Base-by-base conservation (phyloP, 2,888 invertebrate species). In the Phyllotreta cruciferae region DNA sequence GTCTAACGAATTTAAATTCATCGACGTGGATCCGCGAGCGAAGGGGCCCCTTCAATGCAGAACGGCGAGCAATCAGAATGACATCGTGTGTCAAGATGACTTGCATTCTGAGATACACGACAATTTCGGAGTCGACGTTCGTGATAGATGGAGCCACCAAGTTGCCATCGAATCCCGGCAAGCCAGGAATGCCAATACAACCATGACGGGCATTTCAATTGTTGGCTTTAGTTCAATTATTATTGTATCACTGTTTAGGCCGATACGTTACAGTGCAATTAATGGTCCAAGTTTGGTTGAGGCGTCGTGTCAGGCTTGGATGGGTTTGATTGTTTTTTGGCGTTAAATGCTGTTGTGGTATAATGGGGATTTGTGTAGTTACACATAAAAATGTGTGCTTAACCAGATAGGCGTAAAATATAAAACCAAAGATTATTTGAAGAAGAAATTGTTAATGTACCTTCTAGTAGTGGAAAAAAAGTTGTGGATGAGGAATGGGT, bases 201-300 rank as follows among this genome's bases (percentile, higher is more conserved):
- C 77, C 75, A 79, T 80, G 80, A 80, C 78, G 75, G 73, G 80
- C 80, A 75, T 78, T 79, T 80, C 80, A 78, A 80, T 80, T 80
- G 79, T 80, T 74, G 62, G 50, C n/a, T 52, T 52, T 56, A 63
- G 57, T 66, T 63, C 63, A 67, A 63, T 67, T 67, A 63, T 63
- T 63, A 58, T 61, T 52, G 52, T 61, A 57, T 62, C 64, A 62
- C 62, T 54, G 52, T 44, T 52, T 52, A 11, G 36, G 42, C 53
- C 56, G 56, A 56, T 60, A 63, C 58, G 36, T 54, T 7, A 37
- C 9, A 14, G 24, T 34, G 55, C 61, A 65, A 68, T 70, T 67
- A 60, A 66, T 67, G 64, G 63, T 67, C 64, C 66, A 67, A 56
- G 64, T 66, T 54, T 54, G 56, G 57, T 56, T 64, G 45, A 38